Percentiles rank a stretch among this genome's conserved stretches.
Evolutionary conservation across 2,113 vertebrate genomes (phyloP).

Genomic region (Condylura cristata): DNA sequence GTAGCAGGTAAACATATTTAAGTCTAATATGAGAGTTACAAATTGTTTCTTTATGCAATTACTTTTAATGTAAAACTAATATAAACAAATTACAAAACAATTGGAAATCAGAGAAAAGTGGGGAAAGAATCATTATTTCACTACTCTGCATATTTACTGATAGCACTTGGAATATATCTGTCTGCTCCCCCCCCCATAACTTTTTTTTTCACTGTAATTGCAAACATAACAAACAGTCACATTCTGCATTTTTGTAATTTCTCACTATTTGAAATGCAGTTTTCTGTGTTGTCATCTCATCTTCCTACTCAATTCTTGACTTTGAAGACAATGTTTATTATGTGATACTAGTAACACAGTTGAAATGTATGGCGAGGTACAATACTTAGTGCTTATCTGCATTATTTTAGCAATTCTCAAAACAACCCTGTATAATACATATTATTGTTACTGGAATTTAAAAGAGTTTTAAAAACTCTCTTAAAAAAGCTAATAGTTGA

Average conservation of each 20-base stretch:
- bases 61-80: background rate
- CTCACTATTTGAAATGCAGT: background rate
- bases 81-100: background rate
- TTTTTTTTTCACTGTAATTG: background rate
- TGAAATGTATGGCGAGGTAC: background rate
- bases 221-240: background rate
- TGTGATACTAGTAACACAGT: background rate
- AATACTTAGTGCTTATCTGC: background rate
- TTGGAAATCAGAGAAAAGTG: background rate
- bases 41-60: slow-evolving; percentile 86
- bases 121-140: background rate
- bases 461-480: too few relatives aligned
- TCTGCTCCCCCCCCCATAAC: background rate
- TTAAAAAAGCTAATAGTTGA: too few relatives aligned
- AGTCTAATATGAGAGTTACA: slow-evolving; percentile 84
- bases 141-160: background rate
- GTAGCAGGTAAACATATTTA: slow-evolving; percentile 86
- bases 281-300: background rate
- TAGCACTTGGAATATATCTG: background rate
- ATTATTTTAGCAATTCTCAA: background rate
- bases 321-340: background rate
- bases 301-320: background rate
- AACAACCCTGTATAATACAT: background rate
- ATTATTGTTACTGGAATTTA: background rate
- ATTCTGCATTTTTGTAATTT: background rate